Evolutionary conservation across 2,888 invertebrate genomes (phyloP), one percentile per base, ranked within the genome.

Genomic region (Polietes domitor): DNA sequence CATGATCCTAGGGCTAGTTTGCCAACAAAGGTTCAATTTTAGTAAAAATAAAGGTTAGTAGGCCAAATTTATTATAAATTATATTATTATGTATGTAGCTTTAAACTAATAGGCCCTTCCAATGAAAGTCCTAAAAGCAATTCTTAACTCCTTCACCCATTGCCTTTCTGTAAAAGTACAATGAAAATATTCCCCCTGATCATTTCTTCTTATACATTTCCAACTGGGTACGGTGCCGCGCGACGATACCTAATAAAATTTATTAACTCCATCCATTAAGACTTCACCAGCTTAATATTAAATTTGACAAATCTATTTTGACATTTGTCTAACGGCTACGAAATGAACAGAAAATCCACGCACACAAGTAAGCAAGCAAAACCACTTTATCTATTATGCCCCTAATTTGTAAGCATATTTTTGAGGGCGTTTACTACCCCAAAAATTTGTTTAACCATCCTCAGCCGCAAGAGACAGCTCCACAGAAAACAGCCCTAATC

Each of bases 281-380:
- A 3, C 63, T 28, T 70, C 12, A 61, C 21, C 5, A 70, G 79
- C 74, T 88, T 88, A 88, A 88, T 87, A 89, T 87, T 85, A 86
- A 89, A 89, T 89, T 89, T 90, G 89, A 89, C 88, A 90, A 89
- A 88, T 87, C 86, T 88, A 88, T 88, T 90, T 87, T 90, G 89
- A 88, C 90, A 90, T 70, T 76, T 80, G 41, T 70, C 28, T 61
- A 77, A 79, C 24, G 71, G 47, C 37, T 68, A 75, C 43, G 63
- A 73, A 53, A 61, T 21, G 43, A 73, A 65, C 47, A 63, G 37
- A 37, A 77, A 75, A 24, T 12, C 47, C 19, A 65, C 68, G 24
- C 24, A 21, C 19, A 75, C 19, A 77, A 53, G 71, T 47, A 47
- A 80, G 53, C 70, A 65, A 81, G 15, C 32, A 68, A 75, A 75